These are phyloP conservation scores for Henricia sp. DNA, from an alignment of 53 echinoderm and acorn worm species.

Conservation along the genomic window DNA sequence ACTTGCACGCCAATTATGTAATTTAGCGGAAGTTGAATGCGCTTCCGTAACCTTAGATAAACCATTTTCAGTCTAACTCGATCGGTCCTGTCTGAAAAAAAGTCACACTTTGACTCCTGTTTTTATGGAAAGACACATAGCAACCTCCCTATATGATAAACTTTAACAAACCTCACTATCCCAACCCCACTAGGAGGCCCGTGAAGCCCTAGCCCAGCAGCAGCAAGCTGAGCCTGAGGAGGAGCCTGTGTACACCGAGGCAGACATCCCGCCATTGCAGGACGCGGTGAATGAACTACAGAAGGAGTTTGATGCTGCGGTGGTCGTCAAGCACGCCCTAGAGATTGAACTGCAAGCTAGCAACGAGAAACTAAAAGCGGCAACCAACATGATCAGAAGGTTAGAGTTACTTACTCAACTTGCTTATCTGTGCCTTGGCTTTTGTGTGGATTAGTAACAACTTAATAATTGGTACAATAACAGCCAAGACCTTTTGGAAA, in stretches of 20 bases:
- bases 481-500: too few relatives aligned
- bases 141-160: slow-evolving; percentile 10
- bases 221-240: slow-evolving; percentile 65
- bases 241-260: slow-evolving; percentile 95
- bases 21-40: too few relatives aligned
- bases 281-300: slow-evolving; percentile 86
- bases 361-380: slow-evolving; percentile 93
- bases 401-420: slow-evolving; percentile 10
- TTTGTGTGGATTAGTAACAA: neutral
- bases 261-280: slow-evolving; percentile 87
- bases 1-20: too few relatives aligned
- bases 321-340: slow-evolving; percentile 86
- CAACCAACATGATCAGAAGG: slow-evolving; percentile 97
- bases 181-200: slow-evolving; percentile 66
- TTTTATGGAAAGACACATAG: neutral
- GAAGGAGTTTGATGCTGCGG: slow-evolving; percentile 93
- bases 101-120: too few relatives aligned
- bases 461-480: too few relatives aligned
- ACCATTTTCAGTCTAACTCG: too few relatives aligned
- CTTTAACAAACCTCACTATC: neutral
- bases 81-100: too few relatives aligned
- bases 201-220: slow-evolving; percentile 76
- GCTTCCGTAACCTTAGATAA: too few relatives aligned
- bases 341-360: slow-evolving; percentile 94
- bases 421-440: neutral